Evolutionary conservation across 1,140 invertebrate genomes (phyloP).

Genomic region (Heliconius melpomene): DNA sequence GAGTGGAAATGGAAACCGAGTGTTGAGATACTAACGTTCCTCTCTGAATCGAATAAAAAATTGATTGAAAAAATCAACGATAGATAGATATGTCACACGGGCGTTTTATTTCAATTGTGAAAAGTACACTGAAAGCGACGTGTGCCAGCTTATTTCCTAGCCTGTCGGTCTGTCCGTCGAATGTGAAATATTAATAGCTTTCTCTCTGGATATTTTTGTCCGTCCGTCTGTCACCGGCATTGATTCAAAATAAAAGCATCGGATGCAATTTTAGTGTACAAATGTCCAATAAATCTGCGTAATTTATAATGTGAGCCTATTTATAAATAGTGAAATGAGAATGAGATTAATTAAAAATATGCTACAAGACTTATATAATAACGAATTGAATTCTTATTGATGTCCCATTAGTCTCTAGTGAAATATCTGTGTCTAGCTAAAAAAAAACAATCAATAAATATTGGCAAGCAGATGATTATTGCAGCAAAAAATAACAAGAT

Average conservation of each 20-base stretch:
- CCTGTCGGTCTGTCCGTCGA: slow-evolving; percentile 30
- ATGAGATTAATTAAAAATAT: too few relatives aligned
- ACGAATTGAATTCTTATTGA: too few relatives aligned
- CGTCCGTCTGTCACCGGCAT: slow-evolving; percentile 35
- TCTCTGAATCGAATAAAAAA: neutral
- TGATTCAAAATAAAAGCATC: slow-evolving; percentile 30
- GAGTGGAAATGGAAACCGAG: too few relatives aligned
- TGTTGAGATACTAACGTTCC: too few relatives aligned
- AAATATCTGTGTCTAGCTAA: too few relatives aligned
- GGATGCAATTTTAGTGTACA: slow-evolving; percentile 24
- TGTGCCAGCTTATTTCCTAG: slow-evolving; percentile 34
- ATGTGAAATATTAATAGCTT: slow-evolving; percentile 40
- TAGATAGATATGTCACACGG: neutral
- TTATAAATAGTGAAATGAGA: neutral
- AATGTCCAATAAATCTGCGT: slow-evolving; percentile 5
- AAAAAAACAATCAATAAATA: too few relatives aligned
- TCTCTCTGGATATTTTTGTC: slow-evolving; percentile 37
- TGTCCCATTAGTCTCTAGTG: too few relatives aligned
- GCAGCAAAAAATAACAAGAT: too few relatives aligned
- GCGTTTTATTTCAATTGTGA: neutral
- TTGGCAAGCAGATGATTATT: too few relatives aligned
- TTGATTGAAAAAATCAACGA: neutral
- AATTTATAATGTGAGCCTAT: neutral
- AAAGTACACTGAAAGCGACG: slow-evolving; percentile 21
- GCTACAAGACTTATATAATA: too few relatives aligned